Evolutionary conservation across 2,797 vertebrate species (phyloP).

Genomic region (Xenentodon cancila): DNA sequence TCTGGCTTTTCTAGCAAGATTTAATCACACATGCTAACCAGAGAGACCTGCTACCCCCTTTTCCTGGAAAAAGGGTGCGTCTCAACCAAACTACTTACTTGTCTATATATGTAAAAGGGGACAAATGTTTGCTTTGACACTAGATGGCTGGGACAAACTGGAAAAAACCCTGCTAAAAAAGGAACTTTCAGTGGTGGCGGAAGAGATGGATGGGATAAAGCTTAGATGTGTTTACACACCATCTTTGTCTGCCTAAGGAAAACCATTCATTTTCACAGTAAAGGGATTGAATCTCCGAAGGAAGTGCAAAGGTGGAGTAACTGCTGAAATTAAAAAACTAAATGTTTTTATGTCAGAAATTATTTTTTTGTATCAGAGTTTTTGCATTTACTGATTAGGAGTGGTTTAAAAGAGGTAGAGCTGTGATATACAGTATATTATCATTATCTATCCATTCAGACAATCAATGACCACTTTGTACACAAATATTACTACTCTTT

Average conservation of each 20-base stretch:
- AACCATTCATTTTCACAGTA: too few species aligned
- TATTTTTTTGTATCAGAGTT: neutral
- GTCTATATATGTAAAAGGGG: constrained; percentile 1
- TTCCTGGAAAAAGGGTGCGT: constrained; percentile 28
- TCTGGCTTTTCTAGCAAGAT: constrained; percentile 37
- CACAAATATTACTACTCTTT: constrained; percentile 8
- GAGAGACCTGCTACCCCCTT: constrained; percentile 13
- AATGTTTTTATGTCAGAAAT: neutral
- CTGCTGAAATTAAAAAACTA: neutral
- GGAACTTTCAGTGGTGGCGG: neutral
- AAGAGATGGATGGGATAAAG: neutral
- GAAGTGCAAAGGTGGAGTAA: too few species aligned
- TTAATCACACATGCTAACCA: constrained; percentile 31
- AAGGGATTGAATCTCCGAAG: neutral
- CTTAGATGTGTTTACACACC: constrained; percentile 2
- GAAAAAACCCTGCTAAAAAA: neutral
- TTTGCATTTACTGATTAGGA: neutral
- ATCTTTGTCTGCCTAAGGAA: neutral
- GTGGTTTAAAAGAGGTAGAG: neutral
- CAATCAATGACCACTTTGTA: neutral
- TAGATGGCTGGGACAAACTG: too few species aligned
- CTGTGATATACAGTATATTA: constrained; percentile 18
- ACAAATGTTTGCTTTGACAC: too few species aligned
- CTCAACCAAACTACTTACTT: constrained; percentile 4
- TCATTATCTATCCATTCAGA: neutral